Base-by-base conservation (phyloP, 1,140 invertebrate genomes). In the Heliothis subflexa region DNA sequence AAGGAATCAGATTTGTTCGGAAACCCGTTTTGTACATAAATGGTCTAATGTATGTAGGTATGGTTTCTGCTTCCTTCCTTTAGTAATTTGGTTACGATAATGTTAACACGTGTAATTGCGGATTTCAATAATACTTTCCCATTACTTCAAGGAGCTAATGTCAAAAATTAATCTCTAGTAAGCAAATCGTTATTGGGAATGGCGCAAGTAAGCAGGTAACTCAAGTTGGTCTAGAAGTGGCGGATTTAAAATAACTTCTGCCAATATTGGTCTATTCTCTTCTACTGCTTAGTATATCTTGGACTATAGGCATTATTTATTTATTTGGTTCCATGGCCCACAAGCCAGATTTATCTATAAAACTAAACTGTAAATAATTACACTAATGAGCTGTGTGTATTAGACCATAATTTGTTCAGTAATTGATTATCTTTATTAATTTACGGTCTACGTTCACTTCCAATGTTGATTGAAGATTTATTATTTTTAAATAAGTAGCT, bases 1-100 rank as follows among this genome's bases (percentile, higher is more conserved):
- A 59, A 72, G 78, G 72, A 75, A 80, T 80, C 78, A 25, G 28
- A 64, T 72, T 62, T 54, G 47, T 61, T 33, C 14, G n/a, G 33
- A 78, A 78, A 64, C 25, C 47, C 12, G 50, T 78, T 78, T 11
- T 13, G 49, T 59, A 45, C 33, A 21, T 57, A 21, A 45, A 73
- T 73, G 25, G 13, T 25, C 12, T 72, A 45, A 57, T 47, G 52
- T 72, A 16, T 62, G 13, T 40, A 40, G 33, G 33, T 40, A 40
- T 40, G 33, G 33, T 40, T 40, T 52, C 45, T 11, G 49, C 74
- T 76, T 66, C 74, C 61, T 64, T 45, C n/a, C 54, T 76, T 1
- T 13, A 45, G 47, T 66, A 45, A 16, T 49, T 40, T 52, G 21
- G 55, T 14, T 33, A 72, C 28, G 14, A 72, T 72, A 55, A 57